Evolutionary conservation across 2,888 invertebrate genomes (phyloP), one percentile per base, ranked within the genome.

Genomic region (Scaptomyza parva): DNA sequence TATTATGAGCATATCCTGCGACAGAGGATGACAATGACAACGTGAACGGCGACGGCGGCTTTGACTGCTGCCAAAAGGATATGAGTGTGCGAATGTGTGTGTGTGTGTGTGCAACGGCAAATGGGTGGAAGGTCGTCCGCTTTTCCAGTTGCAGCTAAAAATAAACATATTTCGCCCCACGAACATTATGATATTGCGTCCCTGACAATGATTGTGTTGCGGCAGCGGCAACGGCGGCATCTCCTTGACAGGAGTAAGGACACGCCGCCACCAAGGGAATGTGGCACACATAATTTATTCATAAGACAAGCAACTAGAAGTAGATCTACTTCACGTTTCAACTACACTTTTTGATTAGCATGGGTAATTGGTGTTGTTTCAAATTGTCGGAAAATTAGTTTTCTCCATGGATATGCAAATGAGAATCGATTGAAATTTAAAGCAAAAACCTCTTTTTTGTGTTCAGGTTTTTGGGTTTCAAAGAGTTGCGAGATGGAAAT

Each of bases 101-200:
- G 26, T 26, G 26, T 26, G 26, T 26, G 33, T 35, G 14, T 35
- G 14, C 33, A 33, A n/a, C n/a, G n/a, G 33, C 61, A 64, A 63
- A 64, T 41, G 18, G 70, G 48, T 33, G 70, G 75, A 77, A 77
- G 77, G 77, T 77, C 73, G 74, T 48, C 40, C 51, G 26, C 28
- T 53, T 26, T 37, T 17, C 48, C 35, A 26, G 62, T 65, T 70
- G 54, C 70, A 45, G 61, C 64, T 73, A 55, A 73, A 64, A 69
- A 73, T 64, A 73, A 58, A 17, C 14, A 35, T 35, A n/a, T 14
- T 28, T 28, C 9, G 28, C 28, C 9, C 28, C 37, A 37, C 39
- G n/a, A 40, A 47, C 20, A 40, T n/a, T n/a, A n/a, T n/a, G n/a
- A n/a, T 54, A 12, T 55, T 30, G 52, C 55, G 72, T 37, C 72